Base-by-base conservation (phyloP, 2,797 vertebrate species). In the Galago senegalensis region DNA sequence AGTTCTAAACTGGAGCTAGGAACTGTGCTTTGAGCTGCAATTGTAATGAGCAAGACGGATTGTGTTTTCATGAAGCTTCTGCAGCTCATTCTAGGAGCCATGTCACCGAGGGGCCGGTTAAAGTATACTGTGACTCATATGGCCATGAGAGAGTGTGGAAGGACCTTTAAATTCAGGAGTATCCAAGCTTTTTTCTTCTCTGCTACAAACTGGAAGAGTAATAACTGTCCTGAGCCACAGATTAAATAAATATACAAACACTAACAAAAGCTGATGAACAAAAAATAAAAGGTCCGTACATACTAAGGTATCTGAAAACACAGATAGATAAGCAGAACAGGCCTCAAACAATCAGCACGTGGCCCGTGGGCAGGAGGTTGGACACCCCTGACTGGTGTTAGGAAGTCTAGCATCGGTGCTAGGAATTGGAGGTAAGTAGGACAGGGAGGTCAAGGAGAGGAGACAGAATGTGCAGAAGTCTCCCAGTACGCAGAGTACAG, bases 61-160 rank as follows among this genome's bases (percentile, higher is more conserved):
- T 91, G 61, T 72, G 5, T 69, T 93, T 94, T 79, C 60, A 27
- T 65, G 65, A 89, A 69, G 12, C 34, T 72, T 90, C 81, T 63
- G 6, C 0, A 63, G 56, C 31, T 76, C 37, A 34, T 3, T 93
- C 13, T 72, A 46, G 46, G 75, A 67, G 46, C 82, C 5, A 43
- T 18, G 27, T 6, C 85, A 63, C 61, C 81, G 73, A 87, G 37
- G 1, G 25, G 56, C 8, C 25, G 83, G 34, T 67, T 69, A 73
- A 7, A 20, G 75, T 18, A 63, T 31, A 75, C 8, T 29, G 16
- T 61, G 80, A 67, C 61, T 86, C 75, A 46, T 29, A 61, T 40
- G 86, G 61, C 40, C 37, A 65, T 8, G 29, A 25, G 43, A 92
- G 61, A 83, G 4, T 63, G 46, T 1, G 1, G 53, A 93, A 77